Base-by-base conservation (phyloP, 1,140 invertebrate species). In the Calephelis nemesis region DNA sequence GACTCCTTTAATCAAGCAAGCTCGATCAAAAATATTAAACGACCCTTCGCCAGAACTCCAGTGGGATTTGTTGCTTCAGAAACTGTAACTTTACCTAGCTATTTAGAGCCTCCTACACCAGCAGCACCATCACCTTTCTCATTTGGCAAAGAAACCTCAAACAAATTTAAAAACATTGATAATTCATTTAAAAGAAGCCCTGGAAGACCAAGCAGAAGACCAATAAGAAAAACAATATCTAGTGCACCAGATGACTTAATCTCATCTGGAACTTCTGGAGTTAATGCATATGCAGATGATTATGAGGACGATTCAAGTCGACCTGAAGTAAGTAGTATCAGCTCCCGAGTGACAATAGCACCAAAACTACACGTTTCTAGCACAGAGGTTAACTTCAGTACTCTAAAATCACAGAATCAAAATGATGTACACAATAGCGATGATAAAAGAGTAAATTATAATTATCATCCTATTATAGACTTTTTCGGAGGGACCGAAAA, bases 401-500 rank as follows among this genome's bases (percentile, higher is more conserved):
- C 73, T 30, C 73, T 70, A 47, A 79, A 65, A 66, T 71, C 77
- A 48, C 71, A 71, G 58, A 81, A 85, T 48, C 71, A 79, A 50
- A 78, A 39, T 62, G 75, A 76, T 68, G 39, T 69, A 47, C 73
- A 73, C 39, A 71, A 68, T 8, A 67, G 72, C 0, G 81, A 79
- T 74, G 76, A 76, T 30, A 93, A 93, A 80, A 91, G 94, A 76
- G 93, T 96, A 48, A 97, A 97, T 88, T 97, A 97, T 77, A 96
- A 95, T 81, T 97, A 97, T 78, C 96, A 97, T 85, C 96, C 96
- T 4, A 97, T 97, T 63, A 96, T 97, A 72, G 96, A 97, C 76
- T 97, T 96, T 83, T 97, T 97, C 81, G 94, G 94, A 65, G 84
- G 79, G 52, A 85, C 83, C 62, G 83, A 85, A 67, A 76, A 79